phyloP scores from a whole-genome alignment of 2,113 vertebrate species.

The Accipiter cooperii region DNA sequence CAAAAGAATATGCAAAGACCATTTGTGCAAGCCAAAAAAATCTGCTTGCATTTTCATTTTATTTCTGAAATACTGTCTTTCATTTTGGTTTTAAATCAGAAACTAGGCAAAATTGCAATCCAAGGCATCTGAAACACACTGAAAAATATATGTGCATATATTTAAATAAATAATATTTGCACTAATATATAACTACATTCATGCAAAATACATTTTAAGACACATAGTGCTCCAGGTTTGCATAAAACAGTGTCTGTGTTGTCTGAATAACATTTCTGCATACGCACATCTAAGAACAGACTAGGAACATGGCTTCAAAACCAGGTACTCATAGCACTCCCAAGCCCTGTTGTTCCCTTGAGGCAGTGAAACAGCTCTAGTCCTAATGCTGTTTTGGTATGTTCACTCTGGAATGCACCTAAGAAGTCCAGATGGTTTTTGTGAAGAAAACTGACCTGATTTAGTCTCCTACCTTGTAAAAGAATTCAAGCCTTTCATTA shows the following conservation, averaged over 20 bases:
- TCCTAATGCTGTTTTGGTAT: background rate
- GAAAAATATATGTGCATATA: background rate
- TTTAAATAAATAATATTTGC: background rate
- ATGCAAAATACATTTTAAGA: background rate
- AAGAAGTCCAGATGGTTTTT: background rate
- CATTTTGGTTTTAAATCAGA: constrained; percentile 8
- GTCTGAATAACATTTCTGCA: background rate
- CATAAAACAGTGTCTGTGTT: background rate
- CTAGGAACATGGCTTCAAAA: background rate
- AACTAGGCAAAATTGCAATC: background rate
- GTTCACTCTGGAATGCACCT: background rate
- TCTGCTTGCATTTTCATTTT: background rate
- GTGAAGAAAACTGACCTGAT: background rate
- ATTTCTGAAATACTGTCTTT: background rate
- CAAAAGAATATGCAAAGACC: background rate
- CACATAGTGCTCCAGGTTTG: background rate
- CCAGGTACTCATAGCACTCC: background rate
- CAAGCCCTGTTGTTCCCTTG: background rate
- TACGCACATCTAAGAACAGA: background rate
- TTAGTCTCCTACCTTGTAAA: background rate
- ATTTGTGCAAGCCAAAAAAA: background rate
- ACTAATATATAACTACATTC: background rate
- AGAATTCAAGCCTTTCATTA: background rate
- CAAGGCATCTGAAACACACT: background rate
- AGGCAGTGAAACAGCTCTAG: background rate